These are phyloP conservation scores for Micromesistius poutassou DNA, from an alignment of 2,797 vertebrate species.

Conservation along the genomic window DNA sequence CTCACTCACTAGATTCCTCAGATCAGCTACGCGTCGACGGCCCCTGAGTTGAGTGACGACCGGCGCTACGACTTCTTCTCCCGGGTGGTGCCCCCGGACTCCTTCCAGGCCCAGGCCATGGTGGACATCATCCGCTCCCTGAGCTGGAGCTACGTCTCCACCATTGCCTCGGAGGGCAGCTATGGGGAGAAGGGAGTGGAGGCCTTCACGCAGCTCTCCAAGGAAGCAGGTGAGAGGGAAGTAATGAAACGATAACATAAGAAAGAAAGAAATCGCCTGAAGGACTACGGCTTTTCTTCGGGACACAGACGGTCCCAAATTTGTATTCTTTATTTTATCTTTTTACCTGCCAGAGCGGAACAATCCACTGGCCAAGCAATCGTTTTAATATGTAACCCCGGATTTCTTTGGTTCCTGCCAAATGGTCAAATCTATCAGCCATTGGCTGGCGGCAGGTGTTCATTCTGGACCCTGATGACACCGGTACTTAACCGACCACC, in stretches of 20 bases:
- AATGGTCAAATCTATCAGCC: too few relatives aligned
- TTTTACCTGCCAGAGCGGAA: too few relatives aligned
- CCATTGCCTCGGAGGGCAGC: slow-evolving; percentile 94
- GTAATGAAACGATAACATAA: background rate
- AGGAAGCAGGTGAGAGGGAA: slow-evolving; percentile 87
- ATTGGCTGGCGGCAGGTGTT: too few relatives aligned
- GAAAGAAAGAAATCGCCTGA: too few relatives aligned
- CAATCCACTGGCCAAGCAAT: too few relatives aligned
- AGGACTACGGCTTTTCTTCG: too few relatives aligned
- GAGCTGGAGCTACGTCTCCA: slow-evolving; percentile 97
- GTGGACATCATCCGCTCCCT: slow-evolving; percentile 94
- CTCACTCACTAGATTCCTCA: slow-evolving; percentile 86
- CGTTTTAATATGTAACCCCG: too few relatives aligned
- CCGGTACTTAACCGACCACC: too few relatives aligned
- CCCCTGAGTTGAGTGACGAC: slow-evolving; percentile 96
- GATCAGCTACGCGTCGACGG: slow-evolving; percentile 97
- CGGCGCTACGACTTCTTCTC: slow-evolving; percentile 98
- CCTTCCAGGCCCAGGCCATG: slow-evolving; percentile 99
- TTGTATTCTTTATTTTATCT: too few relatives aligned
- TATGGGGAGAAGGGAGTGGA: slow-evolving; percentile 98
- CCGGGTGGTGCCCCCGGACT: slow-evolving; percentile 95
- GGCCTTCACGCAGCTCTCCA: slow-evolving; percentile 95
- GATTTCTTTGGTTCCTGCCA: too few relatives aligned
- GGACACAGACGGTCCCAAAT: too few relatives aligned
- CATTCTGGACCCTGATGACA: too few relatives aligned